Evolutionary conservation across 2,888 invertebrate genomes (phyloP).

Genomic region (Trilocha varians): DNA sequence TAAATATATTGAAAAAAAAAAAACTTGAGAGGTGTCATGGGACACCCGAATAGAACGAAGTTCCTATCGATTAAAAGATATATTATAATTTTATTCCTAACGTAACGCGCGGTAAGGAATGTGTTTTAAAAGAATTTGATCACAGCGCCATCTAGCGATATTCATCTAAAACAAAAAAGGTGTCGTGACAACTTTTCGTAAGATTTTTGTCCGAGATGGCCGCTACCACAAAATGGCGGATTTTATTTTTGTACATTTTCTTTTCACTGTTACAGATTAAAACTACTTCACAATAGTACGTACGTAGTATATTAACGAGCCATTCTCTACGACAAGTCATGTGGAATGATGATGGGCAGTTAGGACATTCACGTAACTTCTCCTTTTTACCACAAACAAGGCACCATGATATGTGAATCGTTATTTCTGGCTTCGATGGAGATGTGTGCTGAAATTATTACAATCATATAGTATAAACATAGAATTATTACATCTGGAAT

Average conservation of each 20-base stretch:
- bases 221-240: too few species aligned
- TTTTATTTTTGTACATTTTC: too few species aligned
- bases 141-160: too few species aligned
- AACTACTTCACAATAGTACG: conserved; percentile 16
- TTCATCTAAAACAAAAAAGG: too few species aligned
- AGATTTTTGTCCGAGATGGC: not conserved
- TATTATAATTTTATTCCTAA: not conserved
- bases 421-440: conserved; percentile 23
- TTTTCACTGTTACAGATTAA: not conserved
- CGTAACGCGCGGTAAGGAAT: too few species aligned
- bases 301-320: conserved; percentile 52
- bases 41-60: too few species aligned
- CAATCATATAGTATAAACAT: not conserved
- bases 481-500: too few species aligned
- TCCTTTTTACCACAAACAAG: conserved; percentile 47
- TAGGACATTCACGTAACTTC: conserved; percentile 34
- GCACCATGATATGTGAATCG: conserved; percentile 50
- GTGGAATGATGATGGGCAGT: conserved; percentile 53
- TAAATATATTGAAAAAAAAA: not conserved
- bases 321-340: conserved; percentile 46
- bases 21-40: too few species aligned
- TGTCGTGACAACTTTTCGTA: too few species aligned
- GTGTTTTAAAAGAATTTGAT: too few species aligned
- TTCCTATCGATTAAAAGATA: too few species aligned
- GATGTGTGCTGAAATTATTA: conserved; percentile 15